phyloP scores from a whole-genome alignment of 2,888 invertebrate species.

The Ormyrus thymus region DNA sequence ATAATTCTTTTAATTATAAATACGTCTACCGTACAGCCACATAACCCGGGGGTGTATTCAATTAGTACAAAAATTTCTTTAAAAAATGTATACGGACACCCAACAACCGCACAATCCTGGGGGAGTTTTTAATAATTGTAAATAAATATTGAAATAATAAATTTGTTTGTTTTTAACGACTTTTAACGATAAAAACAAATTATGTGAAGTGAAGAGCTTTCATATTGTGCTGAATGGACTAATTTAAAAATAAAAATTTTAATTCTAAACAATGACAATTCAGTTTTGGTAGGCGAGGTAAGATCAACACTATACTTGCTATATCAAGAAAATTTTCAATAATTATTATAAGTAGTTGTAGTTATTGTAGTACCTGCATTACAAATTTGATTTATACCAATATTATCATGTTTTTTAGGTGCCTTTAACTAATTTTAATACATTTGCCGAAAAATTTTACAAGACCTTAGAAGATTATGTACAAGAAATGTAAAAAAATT shows the following conservation, averaged over 20 bases:
- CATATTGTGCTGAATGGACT: slow-evolving; percentile 57
- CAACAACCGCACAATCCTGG: no score
- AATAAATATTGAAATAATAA: slow-evolving; percentile 13
- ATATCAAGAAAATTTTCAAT: no score
- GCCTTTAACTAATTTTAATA: slow-evolving; percentile 50
- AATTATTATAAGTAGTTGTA: no score
- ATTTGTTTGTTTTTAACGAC: slow-evolving; percentile 21
- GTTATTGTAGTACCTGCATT: no score
- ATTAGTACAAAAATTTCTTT: no score
- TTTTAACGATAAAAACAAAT: slow-evolving; percentile 30
- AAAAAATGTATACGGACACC: no score
- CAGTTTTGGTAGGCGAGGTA: slow-evolving; percentile 60
- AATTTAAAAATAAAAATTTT: slow-evolving; percentile 56
- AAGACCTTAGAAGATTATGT: slow-evolving; percentile 59
- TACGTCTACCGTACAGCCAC: no score
- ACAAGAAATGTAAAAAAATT: slow-evolving; percentile 57
- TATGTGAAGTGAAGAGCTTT: slow-evolving; percentile 35
- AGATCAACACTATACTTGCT: not conserved
- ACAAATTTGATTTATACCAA: no score
- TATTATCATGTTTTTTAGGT: slow-evolving; percentile 59
- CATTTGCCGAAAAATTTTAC: slow-evolving; percentile 53
- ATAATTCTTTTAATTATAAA: no score
- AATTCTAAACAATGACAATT: slow-evolving; percentile 45
- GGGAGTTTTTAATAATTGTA: no score
- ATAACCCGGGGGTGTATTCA: no score